A percentile compares a stretch with the other conserved stretches of the same genome.
phyloP scores from a whole-genome alignment of 2,113 vertebrate species.

The Takifugu bimaculatus region DNA sequence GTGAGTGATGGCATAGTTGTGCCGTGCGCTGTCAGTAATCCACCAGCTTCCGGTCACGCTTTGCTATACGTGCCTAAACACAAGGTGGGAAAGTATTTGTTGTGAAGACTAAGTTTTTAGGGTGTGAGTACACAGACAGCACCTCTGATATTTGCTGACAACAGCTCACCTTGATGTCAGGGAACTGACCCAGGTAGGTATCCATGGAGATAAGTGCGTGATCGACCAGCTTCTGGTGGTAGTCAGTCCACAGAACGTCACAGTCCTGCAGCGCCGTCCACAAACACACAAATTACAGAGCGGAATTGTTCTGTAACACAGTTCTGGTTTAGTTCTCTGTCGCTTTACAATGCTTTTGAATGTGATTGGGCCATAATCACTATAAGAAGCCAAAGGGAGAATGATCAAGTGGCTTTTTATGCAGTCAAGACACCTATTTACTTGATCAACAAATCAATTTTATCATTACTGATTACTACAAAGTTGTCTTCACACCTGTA shows the following conservation, averaged over 20 bases:
- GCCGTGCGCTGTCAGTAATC: constrained; percentile 96
- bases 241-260: constrained; percentile 94
- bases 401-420: no score
- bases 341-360: no score
- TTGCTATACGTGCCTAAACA: constrained; percentile 88
- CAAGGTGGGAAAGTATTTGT: not conserved
- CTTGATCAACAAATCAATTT: not conserved
- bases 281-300: not conserved
- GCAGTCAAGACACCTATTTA: not conserved
- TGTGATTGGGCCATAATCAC: no score
- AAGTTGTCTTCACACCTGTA: not conserved
- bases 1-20: constrained; percentile 90
- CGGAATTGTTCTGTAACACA: no score
- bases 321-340: no score
- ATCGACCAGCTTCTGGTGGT: constrained; percentile 96
- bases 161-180: constrained; percentile 88
- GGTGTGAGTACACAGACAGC: no score
- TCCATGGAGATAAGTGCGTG: constrained; percentile 97
- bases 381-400: no score
- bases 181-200: constrained; percentile 96
- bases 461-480: not conserved
- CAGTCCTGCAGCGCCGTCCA: constrained; percentile 79
- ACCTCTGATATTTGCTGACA: not conserved
- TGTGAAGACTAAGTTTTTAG: no score
- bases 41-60: constrained; percentile 94